phyloP scores from a whole-genome alignment of 2,888 invertebrate genomes.

The Anoplius nigerrimus region DNA sequence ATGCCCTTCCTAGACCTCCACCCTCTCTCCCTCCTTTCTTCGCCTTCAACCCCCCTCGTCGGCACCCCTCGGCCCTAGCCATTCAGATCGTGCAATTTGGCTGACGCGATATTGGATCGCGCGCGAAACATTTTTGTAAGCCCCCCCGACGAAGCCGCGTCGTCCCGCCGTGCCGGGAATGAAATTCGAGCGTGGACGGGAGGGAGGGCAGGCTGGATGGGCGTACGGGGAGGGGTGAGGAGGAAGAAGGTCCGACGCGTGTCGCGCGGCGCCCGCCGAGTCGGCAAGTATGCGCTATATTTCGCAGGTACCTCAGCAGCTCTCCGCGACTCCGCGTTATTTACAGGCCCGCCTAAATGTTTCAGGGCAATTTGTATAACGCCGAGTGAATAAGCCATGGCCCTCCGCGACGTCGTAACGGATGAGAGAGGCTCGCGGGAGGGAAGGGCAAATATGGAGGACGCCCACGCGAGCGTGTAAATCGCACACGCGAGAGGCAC shows the following conservation, averaged over 20 bases:
- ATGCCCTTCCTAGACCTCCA: slow-evolving; percentile 15
- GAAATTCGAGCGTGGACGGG: too few relatives aligned
- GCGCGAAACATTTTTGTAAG: slow-evolving; percentile 26
- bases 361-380: too few relatives aligned
- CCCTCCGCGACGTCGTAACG: too few relatives aligned
- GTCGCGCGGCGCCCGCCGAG: too few relatives aligned
- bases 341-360: background rate
- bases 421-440: background rate
- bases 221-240: too few relatives aligned
- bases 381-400: too few relatives aligned
- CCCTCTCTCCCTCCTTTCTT: background rate
- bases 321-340: background rate
- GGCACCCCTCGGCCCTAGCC: slow-evolving; percentile 22
- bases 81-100: slow-evolving; percentile 63
- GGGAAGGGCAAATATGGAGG: background rate
- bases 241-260: too few relatives aligned
- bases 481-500: slow-evolving; percentile 37
- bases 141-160: slow-evolving; percentile 12
- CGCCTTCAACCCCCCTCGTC: slow-evolving; percentile 27
- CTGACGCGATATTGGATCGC: slow-evolving; percentile 64
- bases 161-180: background rate
- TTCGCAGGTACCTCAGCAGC: background rate
- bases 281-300: too few relatives aligned
- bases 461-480: slow-evolving; percentile 22
- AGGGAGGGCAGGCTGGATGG: too few relatives aligned